Conservation (phyloP, 2,113 vertebrate species). For the Papio anubis region DNA sequence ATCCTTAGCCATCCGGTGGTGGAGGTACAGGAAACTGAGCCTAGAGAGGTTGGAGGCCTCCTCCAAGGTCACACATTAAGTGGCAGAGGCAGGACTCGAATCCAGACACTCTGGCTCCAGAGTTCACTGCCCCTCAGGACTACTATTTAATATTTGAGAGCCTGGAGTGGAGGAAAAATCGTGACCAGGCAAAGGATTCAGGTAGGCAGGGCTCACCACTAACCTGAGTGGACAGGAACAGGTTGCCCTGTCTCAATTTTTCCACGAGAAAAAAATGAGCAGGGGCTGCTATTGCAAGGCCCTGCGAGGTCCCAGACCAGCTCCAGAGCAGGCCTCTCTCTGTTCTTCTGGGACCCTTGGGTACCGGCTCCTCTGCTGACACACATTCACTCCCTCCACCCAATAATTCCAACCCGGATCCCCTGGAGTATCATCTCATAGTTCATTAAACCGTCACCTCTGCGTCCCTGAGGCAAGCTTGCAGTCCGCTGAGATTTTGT, state of each 20-base stretch:
- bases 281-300: accelerated
- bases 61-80: background rate
- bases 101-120: background rate
- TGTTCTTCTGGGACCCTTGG: background rate
- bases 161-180: background rate
- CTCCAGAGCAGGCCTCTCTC: background rate
- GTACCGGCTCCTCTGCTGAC: background rate
- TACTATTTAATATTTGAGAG: background rate
- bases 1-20: background rate
- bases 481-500: background rate
- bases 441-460: background rate
- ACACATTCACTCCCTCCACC: background rate
- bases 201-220: background rate
- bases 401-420: background rate
- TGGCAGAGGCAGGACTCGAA: background rate
- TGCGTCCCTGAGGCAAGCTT: background rate
- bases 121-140: accelerated
- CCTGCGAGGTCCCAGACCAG: accelerated
- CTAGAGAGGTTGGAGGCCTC: background rate
- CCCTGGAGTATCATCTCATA: background rate
- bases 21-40: background rate
- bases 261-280: background rate
- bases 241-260: background rate
- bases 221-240: background rate
- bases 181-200: background rate